phyloP scores from a whole-genome alignment of 2,113 vertebrate genomes.

The Origma solitaria region DNA sequence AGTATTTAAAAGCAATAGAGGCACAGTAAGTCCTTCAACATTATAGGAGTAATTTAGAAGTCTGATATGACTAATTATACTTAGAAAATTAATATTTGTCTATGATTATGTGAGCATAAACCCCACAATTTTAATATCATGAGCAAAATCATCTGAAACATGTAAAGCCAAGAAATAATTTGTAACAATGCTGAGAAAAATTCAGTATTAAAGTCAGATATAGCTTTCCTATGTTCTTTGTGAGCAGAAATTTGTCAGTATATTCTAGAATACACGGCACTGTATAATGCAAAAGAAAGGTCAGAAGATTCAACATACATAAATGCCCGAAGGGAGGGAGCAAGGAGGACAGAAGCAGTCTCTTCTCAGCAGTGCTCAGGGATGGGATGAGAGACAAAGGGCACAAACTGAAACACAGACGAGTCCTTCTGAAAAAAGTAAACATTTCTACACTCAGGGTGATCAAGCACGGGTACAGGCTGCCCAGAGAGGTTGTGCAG shows the following conservation, averaged over 20 bases:
- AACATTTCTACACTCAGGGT: not conserved
- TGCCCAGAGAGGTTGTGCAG: not conserved
- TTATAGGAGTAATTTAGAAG: not conserved
- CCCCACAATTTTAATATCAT: not conserved
- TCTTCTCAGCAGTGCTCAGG: not conserved
- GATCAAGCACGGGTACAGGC: not conserved
- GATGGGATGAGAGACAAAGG: not conserved
- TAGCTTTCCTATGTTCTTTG: not conserved
- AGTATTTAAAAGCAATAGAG: not conserved
- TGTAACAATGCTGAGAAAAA: not conserved
- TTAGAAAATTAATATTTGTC: not conserved
- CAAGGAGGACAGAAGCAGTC: not conserved
- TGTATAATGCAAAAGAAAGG: not conserved
- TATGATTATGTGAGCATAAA: not conserved
- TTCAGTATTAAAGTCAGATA: not conserved
- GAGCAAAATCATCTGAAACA: not conserved
- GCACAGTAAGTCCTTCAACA: not conserved
- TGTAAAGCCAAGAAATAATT: not conserved
- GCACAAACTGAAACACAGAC: not conserved
- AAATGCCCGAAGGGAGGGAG: not conserved
- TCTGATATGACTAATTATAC: not conserved
- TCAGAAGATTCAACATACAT: not conserved
- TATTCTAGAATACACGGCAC: not conserved
- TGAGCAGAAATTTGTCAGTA: not conserved
- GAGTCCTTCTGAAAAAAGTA: not conserved